Evolutionary conservation across 2,797 vertebrate genomes (phyloP), one percentile per base, ranked within the genome.

Genomic region (Diplodus puntazzo): DNA sequence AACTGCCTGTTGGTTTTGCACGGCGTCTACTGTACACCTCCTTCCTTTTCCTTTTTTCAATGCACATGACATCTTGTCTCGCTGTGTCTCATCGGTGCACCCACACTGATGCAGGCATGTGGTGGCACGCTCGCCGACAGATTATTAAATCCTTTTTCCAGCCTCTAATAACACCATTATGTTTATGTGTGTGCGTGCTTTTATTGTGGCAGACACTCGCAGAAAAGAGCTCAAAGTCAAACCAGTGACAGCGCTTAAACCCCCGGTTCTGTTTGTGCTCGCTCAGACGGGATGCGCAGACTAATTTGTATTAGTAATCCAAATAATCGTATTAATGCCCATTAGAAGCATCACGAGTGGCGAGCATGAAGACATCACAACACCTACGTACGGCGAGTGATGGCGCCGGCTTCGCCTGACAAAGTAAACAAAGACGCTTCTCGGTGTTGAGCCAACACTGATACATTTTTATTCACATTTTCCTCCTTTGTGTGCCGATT

Each of bases 241-340:
- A 79, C 49, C 84, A n/a, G 85, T 90, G 92, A 92, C 93, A 83
- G 89, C 77, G 71, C 83, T 69, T 80, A 79, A 34, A 34, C 34
- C 80, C 89, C 89, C 89, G 86, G 58, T 79, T 91, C 87, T 90
- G 90, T 85, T 81, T 89, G 83, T 85, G 86, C 88, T 82, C 79
- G 81, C 89, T 88, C 87, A 92, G 89, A 86, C 87, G 82, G 65
- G 71, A 87, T 81, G 87, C 83, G 86, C 89, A 93, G 93, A 92
- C 93, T 95, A 89, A 95, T 95, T 95, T 94, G 92, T 94, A 94
- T 94, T 94, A 92, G 91, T 87, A 93, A 93, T 94, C 94, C 94
- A 94, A 95, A 95, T 95, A 95, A 95, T 94, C 92, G 75, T 85
- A 93, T 95, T 95, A 95, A 95, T 95, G 93, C 92, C 91, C 91